phyloP scores from a whole-genome alignment of 2,113 vertebrate genomes.

The Dicerorhinus sumatrensis region DNA sequence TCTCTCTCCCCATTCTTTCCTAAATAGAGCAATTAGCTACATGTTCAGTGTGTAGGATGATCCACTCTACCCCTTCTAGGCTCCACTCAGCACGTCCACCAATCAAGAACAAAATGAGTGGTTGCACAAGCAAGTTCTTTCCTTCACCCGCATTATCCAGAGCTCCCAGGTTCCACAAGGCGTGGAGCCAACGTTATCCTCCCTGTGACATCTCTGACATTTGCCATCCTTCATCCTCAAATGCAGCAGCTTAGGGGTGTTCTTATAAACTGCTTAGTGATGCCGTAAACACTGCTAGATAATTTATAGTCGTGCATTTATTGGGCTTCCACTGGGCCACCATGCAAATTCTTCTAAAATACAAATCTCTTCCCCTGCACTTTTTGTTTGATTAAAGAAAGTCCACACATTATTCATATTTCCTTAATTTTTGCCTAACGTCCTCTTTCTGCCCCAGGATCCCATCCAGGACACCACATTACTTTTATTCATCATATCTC shows the following conservation, averaged over 20 bases:
- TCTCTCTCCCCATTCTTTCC: fast-evolving
- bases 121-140: neutral
- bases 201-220: too few species aligned
- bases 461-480: neutral
- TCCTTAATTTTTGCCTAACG: neutral
- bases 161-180: neutral
- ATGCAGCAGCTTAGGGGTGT: fast-evolving
- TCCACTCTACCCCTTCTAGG: neutral
- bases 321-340: neutral
- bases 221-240: neutral
- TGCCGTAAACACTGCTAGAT: fast-evolving
- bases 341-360: neutral
- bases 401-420: fast-evolving
- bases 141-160: fast-evolving
- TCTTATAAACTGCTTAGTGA: neutral
- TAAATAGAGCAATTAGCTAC: fast-evolving
- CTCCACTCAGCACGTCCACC: too few species aligned
- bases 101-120: too few species aligned
- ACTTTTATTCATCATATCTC: too few species aligned
- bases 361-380: neutral
- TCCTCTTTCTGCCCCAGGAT: neutral
- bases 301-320: too few species aligned
- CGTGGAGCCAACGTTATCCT: fast-evolving
- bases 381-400: neutral
- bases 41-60: neutral